Percentiles rank a stretch among this genome's conserved stretches.
phyloP scores from a whole-genome alignment of 2,113 vertebrate genomes.

The Clarias batrachus region DNA sequence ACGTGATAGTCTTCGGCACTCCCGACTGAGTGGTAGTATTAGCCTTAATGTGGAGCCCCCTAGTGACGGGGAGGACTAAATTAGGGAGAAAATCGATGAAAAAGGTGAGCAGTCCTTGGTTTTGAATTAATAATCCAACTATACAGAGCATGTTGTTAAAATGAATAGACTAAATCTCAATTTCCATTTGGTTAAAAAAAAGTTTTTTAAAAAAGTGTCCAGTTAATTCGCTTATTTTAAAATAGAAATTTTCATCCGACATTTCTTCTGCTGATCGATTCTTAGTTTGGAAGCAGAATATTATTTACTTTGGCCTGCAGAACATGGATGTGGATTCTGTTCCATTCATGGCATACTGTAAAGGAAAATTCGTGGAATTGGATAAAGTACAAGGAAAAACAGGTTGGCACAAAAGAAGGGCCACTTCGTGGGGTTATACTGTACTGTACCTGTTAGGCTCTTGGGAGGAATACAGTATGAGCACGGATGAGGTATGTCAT shows the following conservation, averaged over 20 bases:
- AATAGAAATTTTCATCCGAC: constrained; percentile 41
- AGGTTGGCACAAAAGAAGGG: not conserved
- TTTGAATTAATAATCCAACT: too few species aligned
- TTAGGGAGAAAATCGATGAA: too few species aligned
- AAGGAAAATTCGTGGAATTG: not conserved
- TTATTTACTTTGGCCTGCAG: constrained; percentile 56
- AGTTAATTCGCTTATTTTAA: not conserved
- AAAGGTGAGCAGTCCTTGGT: too few species aligned
- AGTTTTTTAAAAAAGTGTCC: not conserved
- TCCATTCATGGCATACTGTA: not conserved
- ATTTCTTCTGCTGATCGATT: constrained; percentile 44
- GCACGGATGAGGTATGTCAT: not conserved
- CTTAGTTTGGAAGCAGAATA: constrained; percentile 49
- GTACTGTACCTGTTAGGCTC: not conserved
- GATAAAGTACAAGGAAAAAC: not conserved
- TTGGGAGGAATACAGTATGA: not conserved
- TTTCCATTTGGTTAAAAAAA: too few species aligned
- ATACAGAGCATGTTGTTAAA: too few species aligned
- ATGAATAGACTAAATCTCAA: too few species aligned
- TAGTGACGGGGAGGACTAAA: too few species aligned
- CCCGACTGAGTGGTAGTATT: too few species aligned
- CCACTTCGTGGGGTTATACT: not conserved
- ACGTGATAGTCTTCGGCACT: too few species aligned
- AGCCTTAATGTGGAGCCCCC: too few species aligned
- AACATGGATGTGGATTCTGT: constrained; percentile 51